These are phyloP conservation scores for Hippocampus abdominalis DNA, from an alignment of 2,113 vertebrate genomes.

Conservation along the genomic window DNA sequence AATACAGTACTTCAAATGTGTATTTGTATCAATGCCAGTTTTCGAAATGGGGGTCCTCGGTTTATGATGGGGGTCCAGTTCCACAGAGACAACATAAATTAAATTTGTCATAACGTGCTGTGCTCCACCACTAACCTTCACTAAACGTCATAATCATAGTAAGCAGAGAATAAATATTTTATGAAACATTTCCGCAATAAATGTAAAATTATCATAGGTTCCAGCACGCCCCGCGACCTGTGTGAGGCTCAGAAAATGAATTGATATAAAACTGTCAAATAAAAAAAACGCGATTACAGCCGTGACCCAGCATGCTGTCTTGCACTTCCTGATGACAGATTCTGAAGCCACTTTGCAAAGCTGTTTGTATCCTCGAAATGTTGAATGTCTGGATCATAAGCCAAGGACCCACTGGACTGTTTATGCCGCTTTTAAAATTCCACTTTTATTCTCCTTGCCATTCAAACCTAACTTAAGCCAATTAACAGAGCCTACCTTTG, in stretches of 20 bases:
- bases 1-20: too few relatives aligned
- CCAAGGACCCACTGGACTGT: too few relatives aligned
- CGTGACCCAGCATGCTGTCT: not conserved
- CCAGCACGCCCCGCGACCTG: too few relatives aligned
- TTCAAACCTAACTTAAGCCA: not conserved
- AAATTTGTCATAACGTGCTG: too few relatives aligned
- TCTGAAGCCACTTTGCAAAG: not conserved
- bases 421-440: too few relatives aligned
- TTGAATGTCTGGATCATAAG: not conserved
- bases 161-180: too few relatives aligned
- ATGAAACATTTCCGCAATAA: not conserved
- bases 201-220: not conserved
- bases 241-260: too few relatives aligned
- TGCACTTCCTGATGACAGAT: not conserved
- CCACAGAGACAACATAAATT: not conserved
- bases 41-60: not conserved
- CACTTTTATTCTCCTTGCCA: too few relatives aligned
- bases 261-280: not conserved
- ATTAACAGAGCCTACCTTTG: conserved; percentile 1
- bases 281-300: not conserved
- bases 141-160: too few relatives aligned
- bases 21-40: not conserved
- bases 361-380: not conserved
- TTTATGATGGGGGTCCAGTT: not conserved
- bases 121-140: too few relatives aligned